A percentile compares a stretch with the other conserved stretches of the same genome.
These are phyloP conservation scores for Salminus brasiliensis DNA, from an alignment of 2,113 vertebrate genomes.

Conservation along the genomic window DNA sequence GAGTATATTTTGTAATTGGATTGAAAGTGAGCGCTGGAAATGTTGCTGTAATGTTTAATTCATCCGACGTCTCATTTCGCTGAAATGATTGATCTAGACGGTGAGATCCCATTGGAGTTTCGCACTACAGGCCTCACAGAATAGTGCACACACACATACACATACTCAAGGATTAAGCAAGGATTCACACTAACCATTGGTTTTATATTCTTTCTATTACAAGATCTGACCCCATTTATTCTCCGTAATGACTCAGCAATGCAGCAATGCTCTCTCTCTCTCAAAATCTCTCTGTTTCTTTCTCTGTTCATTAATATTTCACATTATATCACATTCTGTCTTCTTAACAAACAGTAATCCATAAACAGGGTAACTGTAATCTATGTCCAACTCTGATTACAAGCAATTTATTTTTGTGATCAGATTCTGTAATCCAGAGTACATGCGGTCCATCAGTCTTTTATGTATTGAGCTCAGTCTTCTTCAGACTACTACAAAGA, in stretches of 20 bases:
- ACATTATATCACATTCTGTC: too few species aligned
- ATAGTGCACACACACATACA: background rate
- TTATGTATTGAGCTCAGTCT: too few species aligned
- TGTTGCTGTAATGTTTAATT: constrained; percentile 14
- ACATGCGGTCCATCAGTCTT: too few species aligned
- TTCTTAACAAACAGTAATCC: too few species aligned
- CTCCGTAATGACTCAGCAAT: background rate
- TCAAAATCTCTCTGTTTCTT: too few species aligned
- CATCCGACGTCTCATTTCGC: background rate
- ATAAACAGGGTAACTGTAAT: too few species aligned
- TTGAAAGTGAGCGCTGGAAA: background rate
- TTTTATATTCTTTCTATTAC: background rate
- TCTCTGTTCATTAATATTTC: too few species aligned
- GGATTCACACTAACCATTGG: background rate
- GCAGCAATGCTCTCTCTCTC: too few species aligned
- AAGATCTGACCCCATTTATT: background rate
- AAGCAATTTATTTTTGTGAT: too few species aligned
- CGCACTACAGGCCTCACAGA: background rate
- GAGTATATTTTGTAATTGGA: constrained; percentile 1
- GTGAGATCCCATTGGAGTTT: background rate
- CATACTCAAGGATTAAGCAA: background rate
- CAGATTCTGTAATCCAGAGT: too few species aligned
- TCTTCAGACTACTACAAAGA: too few species aligned
- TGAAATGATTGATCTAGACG: background rate
- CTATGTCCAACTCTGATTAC: too few species aligned